These are phyloP conservation scores for Pardosa pseudoannulata DNA, from an alignment of 2,888 invertebrate genomes.

Conservation along the genomic window DNA sequence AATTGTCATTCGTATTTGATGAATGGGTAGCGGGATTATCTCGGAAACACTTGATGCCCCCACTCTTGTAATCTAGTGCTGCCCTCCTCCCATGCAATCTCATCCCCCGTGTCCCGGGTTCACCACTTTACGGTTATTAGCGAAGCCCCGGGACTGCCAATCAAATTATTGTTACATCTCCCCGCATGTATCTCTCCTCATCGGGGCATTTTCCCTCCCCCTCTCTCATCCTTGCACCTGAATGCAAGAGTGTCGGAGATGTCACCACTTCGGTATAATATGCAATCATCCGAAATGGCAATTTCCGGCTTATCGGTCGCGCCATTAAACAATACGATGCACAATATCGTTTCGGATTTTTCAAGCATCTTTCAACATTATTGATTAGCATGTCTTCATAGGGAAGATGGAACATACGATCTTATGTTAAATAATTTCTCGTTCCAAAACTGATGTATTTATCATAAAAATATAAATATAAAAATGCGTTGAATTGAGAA, in stretches of 20 bases:
- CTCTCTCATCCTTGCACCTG: conserved; percentile 1
- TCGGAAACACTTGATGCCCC: conserved; percentile 62
- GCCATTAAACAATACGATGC: background rate
- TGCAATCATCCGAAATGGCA: background rate
- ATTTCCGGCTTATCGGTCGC: background rate
- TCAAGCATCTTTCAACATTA: background rate
- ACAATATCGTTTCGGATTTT: too few species aligned
- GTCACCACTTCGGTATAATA: background rate
- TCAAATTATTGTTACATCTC: conserved; percentile 72
- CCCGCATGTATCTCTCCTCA: conserved; percentile 31
- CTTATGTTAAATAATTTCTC: too few species aligned
- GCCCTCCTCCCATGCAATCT: conserved; percentile 47
- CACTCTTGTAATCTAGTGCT: conserved; percentile 55
- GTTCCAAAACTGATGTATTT: too few species aligned
- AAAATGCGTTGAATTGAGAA: too few species aligned
- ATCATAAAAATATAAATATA: too few species aligned
- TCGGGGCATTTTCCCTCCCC: background rate
- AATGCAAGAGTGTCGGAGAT: background rate
- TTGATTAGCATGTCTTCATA: too few species aligned
- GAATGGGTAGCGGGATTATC: conserved; percentile 63
- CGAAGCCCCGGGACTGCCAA: conserved; percentile 61
- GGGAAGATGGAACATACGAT: too few species aligned
- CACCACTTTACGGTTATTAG: conserved; percentile 71
- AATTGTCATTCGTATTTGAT: conserved; percentile 47
- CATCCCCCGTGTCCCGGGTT: conserved; percentile 74